Conservation (phyloP, 2,113 vertebrate species). For the Aegithalos caudatus region DNA sequence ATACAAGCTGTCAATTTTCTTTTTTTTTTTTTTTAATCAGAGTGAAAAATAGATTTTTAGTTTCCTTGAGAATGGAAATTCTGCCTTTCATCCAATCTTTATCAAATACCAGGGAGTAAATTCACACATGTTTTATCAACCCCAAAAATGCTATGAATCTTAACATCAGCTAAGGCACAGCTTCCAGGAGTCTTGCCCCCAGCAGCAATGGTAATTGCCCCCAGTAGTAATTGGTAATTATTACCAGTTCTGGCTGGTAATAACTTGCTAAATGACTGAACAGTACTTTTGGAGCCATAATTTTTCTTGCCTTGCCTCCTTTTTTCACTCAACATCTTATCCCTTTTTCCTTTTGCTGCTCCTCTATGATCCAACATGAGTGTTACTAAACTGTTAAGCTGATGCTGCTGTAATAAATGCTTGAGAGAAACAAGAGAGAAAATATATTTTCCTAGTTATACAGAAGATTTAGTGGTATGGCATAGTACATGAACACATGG, state of each 20-base stretch:
- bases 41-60: not conserved
- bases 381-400: not conserved
- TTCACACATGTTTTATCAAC: not conserved
- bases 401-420: not conserved
- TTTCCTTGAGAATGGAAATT: not conserved
- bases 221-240: not conserved
- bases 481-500: rapidly evolving
- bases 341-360: not conserved
- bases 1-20: not conserved
- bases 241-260: not conserved
- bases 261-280: not conserved
- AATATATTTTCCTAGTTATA: not conserved
- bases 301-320: not conserved
- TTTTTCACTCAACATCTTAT: not conserved
- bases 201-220: not conserved
- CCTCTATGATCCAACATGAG: not conserved
- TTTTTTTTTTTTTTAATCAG: not conserved
- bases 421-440: not conserved
- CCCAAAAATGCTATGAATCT: not conserved
- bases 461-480: not conserved
- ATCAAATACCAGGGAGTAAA: not conserved
- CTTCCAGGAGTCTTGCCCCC: not conserved
- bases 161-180: not conserved
- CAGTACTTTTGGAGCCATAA: not conserved
- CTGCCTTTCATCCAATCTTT: not conserved